Percentiles rank a stretch among this genome's conserved stretches.
Evolutionary conservation across 2,797 vertebrate species (phyloP).

Genomic region (Cetoscarus ocellatus): DNA sequence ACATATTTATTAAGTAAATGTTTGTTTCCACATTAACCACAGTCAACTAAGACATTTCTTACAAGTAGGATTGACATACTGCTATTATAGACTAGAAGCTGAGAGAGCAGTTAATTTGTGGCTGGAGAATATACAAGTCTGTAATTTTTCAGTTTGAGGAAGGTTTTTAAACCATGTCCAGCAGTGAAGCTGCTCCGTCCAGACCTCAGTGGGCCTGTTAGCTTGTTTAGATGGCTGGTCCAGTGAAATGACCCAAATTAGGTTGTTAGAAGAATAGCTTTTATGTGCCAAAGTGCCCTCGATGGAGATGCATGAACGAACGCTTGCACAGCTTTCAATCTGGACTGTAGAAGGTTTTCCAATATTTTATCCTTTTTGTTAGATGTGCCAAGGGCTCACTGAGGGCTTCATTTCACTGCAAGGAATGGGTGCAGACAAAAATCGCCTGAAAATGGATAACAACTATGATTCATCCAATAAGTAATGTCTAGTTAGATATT

Average conservation of each 20-base stretch:
- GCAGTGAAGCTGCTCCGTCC: constrained; percentile 52
- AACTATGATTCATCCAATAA: constrained; percentile 34
- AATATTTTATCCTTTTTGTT: constrained; percentile 80
- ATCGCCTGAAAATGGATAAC: constrained; percentile 52
- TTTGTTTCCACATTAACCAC: too few relatives aligned
- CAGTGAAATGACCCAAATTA: constrained; percentile 77
- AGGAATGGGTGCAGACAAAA: constrained; percentile 59
- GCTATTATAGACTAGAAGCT: constrained; percentile 17
- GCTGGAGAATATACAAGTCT: constrained; percentile 36
- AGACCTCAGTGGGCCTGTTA: constrained; percentile 69
- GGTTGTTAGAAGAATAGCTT: constrained; percentile 74
- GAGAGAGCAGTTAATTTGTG: constrained; percentile 32
- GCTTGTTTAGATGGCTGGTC: constrained; percentile 78
- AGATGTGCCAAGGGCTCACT: constrained; percentile 58
- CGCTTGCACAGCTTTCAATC: constrained; percentile 71
- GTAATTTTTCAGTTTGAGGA: constrained; percentile 56
- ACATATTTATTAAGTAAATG: too few relatives aligned
- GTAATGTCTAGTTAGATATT: constrained; percentile 25
- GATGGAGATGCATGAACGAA: constrained; percentile 62
- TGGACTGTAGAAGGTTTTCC: constrained; percentile 70
- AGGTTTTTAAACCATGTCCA: constrained; percentile 48
- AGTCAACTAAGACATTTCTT: too few relatives aligned
- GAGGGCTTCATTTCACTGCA: constrained; percentile 52
- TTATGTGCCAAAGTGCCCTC: constrained; percentile 76
- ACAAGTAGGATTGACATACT: too few relatives aligned